phyloP scores from a whole-genome alignment of 2,888 invertebrate species.

The Gasteruption jaculator region DNA sequence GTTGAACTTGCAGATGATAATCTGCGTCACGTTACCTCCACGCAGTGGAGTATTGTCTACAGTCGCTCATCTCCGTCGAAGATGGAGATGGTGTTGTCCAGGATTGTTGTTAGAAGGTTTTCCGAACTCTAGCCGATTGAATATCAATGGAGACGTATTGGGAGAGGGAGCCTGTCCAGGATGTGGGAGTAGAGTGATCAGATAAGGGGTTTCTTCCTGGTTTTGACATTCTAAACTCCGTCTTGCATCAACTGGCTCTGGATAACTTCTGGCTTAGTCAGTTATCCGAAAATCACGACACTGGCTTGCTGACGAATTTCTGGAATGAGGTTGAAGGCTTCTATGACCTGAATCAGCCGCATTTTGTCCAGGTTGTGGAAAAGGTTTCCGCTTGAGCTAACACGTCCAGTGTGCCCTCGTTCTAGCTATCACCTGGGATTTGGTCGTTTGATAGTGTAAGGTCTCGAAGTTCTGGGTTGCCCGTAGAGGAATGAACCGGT shows the following conservation, averaged over 20 bases:
- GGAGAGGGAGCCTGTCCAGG: slow-evolving; percentile 6
- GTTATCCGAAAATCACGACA: slow-evolving; percentile 12
- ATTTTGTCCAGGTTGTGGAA: slow-evolving; percentile 23
- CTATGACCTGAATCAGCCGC: slow-evolving; percentile 21
- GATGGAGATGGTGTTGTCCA: slow-evolving; percentile 16
- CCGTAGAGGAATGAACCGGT: too few species aligned
- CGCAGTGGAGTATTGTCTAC: neutral
- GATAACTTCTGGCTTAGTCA: slow-evolving; percentile 18
- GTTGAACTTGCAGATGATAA: slow-evolving; percentile 33
- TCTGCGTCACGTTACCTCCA: slow-evolving; percentile 6
- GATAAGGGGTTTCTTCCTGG: too few species aligned
- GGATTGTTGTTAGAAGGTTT: slow-evolving; percentile 26
- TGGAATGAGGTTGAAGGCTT: slow-evolving; percentile 16
- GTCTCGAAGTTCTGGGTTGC: too few species aligned
- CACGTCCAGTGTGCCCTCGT: too few species aligned
- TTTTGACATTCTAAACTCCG: slow-evolving; percentile 25
- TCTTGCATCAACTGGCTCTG: slow-evolving; percentile 15
- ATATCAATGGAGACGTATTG: neutral
- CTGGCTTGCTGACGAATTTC: slow-evolving; percentile 18
- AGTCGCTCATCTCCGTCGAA: slow-evolving; percentile 15
- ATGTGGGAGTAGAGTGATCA: too few species aligned
- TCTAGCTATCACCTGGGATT: too few species aligned
- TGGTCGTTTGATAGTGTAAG: too few species aligned
- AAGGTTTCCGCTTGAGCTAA: too few species aligned
- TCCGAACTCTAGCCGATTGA: slow-evolving; percentile 36